Evolutionary conservation across 2,888 invertebrate genomes (phyloP).

Genomic region (Morpho helenor): DNA sequence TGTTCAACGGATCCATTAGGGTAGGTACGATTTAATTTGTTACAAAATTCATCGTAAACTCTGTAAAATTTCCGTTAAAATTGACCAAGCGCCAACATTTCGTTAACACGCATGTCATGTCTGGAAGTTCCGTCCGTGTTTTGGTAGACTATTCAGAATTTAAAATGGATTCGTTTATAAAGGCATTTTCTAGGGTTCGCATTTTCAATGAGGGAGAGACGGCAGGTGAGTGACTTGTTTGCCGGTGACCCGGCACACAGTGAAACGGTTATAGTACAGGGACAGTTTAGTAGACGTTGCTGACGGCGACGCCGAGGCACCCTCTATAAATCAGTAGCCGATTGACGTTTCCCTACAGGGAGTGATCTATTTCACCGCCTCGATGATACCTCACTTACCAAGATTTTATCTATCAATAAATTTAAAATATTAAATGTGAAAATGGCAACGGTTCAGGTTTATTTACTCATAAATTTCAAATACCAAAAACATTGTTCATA

Average conservation of each 20-base stretch:
- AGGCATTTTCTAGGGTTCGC: slow-evolving; percentile 69
- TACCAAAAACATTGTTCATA: no score
- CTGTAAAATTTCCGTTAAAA: slow-evolving; percentile 52
- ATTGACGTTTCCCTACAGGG: slow-evolving; percentile 77
- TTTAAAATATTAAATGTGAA: neutral
- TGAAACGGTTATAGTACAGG: slow-evolving; percentile 45
- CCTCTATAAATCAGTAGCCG: slow-evolving; percentile 74
- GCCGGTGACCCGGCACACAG: slow-evolving; percentile 62
- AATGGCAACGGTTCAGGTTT: no score
- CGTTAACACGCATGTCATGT: slow-evolving; percentile 74
- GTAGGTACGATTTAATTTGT: slow-evolving; percentile 45
- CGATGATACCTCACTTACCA: slow-evolving; percentile 68
- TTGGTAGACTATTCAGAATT: slow-evolving; percentile 70
- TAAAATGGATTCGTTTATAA: slow-evolving; percentile 75
- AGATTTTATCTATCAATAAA: slow-evolving; percentile 49
- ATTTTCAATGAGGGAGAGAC: slow-evolving; percentile 70
- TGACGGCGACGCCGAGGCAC: slow-evolving; percentile 49
- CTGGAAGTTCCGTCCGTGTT: slow-evolving; percentile 67
- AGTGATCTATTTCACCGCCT: slow-evolving; percentile 74
- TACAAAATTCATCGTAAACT: slow-evolving; percentile 46
- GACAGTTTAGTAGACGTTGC: slow-evolving; percentile 66
- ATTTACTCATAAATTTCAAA: no score
- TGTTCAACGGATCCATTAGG: slow-evolving; percentile 35
- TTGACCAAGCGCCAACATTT: slow-evolving; percentile 66
- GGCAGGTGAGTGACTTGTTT: slow-evolving; percentile 78